Conservation (phyloP, 2,888 invertebrate genomes). For the Clivina fossor region DNA sequence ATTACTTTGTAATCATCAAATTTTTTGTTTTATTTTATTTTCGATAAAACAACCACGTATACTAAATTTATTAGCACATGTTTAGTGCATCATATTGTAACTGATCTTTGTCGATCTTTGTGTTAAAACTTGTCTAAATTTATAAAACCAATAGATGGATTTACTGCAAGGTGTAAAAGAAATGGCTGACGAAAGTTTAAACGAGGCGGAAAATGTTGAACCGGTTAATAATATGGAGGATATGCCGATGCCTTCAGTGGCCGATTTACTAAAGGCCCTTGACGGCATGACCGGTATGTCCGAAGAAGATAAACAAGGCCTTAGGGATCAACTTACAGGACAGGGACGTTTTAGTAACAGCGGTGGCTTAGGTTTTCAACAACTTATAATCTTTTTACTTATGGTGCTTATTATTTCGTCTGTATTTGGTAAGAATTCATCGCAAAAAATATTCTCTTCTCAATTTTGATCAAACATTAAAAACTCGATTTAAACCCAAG, state of each 20-base stretch:
- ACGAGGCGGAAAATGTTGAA: conserved; percentile 11
- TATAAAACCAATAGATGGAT: too few relatives aligned
- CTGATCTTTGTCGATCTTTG: too few relatives aligned
- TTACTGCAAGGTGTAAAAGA: conserved; percentile 43
- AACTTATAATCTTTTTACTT: conserved; percentile 36
- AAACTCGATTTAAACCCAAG: too few relatives aligned
- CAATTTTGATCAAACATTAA: too few relatives aligned
- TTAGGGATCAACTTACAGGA: conserved; percentile 49
- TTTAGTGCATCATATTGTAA: too few relatives aligned
- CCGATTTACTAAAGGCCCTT: conserved; percentile 61
- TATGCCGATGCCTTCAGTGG: conserved; percentile 55
- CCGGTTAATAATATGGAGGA: conserved; percentile 11
- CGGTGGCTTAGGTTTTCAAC: conserved; percentile 4
- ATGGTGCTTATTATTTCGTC: conserved; percentile 39
- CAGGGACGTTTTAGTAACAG: not conserved
- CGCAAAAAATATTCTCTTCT: not conserved
- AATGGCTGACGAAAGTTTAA: conserved; percentile 38
- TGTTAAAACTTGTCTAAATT: too few relatives aligned
- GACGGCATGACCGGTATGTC: conserved; percentile 59
- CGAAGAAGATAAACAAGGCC: conserved; percentile 63
- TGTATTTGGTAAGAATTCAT: conserved; percentile 42
- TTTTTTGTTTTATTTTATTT: too few relatives aligned
- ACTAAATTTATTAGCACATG: too few relatives aligned
- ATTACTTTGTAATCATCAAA: too few relatives aligned
- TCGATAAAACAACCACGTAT: too few relatives aligned